Percentiles rank a stretch among this genome's conserved stretches.
phyloP scores from a whole-genome alignment of 2,797 vertebrate genomes.

The Lacerta viridis region DNA sequence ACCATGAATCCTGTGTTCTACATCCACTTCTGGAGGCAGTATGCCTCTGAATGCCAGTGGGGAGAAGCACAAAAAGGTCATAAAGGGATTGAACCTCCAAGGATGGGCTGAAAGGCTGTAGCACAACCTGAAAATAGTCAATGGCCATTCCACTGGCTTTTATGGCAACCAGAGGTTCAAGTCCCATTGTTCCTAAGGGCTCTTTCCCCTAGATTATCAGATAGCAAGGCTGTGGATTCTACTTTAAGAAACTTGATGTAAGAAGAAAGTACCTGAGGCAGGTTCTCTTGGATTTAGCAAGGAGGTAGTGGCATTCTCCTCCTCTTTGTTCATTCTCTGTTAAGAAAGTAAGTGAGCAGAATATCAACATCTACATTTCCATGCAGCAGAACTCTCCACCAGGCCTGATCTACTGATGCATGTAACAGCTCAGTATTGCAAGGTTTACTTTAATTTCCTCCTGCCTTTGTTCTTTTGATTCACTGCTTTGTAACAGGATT shows the following conservation, averaged over 20 bases:
- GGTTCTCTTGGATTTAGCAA: background rate
- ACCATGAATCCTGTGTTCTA: too few species aligned
- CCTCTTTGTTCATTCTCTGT: conserved; percentile 59
- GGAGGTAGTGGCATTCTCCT: background rate
- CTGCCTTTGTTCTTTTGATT: conserved; percentile 70
- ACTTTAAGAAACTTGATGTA: background rate
- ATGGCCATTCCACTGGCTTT: conserved; percentile 26
- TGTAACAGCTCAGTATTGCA: conserved; percentile 73
- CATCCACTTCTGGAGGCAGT: too few species aligned
- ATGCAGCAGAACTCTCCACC: conserved; percentile 47
- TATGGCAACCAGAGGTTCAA: conserved; percentile 26
- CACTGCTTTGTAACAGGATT: conserved; percentile 60
- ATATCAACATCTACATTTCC: background rate
- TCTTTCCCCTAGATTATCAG: background rate
- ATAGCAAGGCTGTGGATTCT: background rate
- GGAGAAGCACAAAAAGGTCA: too few species aligned
- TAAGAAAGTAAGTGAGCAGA: conserved; percentile 68
- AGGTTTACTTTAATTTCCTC: conserved; percentile 77
- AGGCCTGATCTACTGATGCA: conserved; percentile 73
- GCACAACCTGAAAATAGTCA: background rate
- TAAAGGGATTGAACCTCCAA: too few species aligned
- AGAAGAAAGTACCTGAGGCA: background rate
- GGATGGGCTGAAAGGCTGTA: background rate
- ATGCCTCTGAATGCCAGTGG: too few species aligned
- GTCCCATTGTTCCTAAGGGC: background rate